These are phyloP conservation scores for Agrilus cyanescens DNA, from an alignment of 2,888 invertebrate genomes.

Conservation along the genomic window DNA sequence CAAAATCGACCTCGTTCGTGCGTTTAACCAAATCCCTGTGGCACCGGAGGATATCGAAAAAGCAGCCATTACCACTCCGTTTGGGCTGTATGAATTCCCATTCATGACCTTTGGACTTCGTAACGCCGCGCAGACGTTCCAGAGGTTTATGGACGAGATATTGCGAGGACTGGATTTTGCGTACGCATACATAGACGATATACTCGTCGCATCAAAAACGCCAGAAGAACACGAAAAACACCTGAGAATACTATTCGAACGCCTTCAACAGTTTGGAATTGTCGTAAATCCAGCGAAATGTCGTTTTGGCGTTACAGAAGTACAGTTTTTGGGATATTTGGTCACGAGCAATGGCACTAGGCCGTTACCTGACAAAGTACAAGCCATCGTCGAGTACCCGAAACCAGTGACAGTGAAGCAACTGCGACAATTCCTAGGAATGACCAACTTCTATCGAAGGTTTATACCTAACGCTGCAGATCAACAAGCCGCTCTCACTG, in stretches of 20 bases:
- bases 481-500: too few species aligned
- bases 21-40: too few species aligned
- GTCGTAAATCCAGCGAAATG: constrained; percentile 25
- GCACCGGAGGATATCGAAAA: constrained; percentile 26
- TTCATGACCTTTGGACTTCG: constrained; percentile 27
- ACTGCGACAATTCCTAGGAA: too few species aligned
- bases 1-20: constrained; percentile 25
- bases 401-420: too few species aligned
- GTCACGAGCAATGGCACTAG: constrained; percentile 18
- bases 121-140: constrained; percentile 31
- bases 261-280: constrained; percentile 19
- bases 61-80: constrained; percentile 18
- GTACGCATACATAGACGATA: constrained; percentile 19
- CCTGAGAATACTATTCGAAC: constrained; percentile 19
- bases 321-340: constrained; percentile 20
- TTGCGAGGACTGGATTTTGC: constrained; percentile 22
- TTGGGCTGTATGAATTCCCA: constrained; percentile 22
- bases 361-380: too few species aligned
- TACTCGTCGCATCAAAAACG: too few species aligned
- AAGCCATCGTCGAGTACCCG: too few species aligned
- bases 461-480: too few species aligned
- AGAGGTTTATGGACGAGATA: constrained; percentile 27
- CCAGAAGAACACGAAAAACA: constrained; percentile 20
- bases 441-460: too few species aligned
- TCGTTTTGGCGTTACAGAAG: constrained; percentile 15